Conservation (phyloP, 2,888 invertebrate species). For the Lepidochrysops patricia region DNA sequence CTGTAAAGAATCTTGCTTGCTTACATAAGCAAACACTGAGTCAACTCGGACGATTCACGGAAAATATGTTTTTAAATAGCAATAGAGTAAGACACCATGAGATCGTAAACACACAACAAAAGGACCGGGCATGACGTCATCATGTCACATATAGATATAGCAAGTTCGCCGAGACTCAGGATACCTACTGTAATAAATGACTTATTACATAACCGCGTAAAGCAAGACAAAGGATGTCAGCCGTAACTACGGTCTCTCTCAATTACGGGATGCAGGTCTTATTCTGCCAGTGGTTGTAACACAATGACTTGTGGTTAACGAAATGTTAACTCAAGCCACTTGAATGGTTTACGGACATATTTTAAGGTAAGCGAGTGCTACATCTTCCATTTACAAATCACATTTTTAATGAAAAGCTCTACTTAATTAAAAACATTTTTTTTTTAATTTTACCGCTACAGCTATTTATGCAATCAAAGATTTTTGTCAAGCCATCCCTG, state of each 20-base stretch:
- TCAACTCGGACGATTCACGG: conserved; percentile 47
- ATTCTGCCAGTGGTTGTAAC: background rate
- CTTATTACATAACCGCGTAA: background rate
- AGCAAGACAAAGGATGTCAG: background rate
- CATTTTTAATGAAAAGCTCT: background rate
- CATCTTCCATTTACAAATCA: background rate
- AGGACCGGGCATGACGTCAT: conserved; percentile 21
- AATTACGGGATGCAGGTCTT: background rate
- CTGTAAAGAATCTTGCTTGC: conserved; percentile 20
- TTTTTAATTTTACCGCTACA: too few relatives aligned
- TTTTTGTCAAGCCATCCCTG: too few relatives aligned
- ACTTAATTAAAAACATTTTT: too few relatives aligned
- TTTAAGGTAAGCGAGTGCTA: background rate
- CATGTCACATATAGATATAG: background rate
- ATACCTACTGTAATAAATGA: background rate
- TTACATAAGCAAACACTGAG: conserved; percentile 47
- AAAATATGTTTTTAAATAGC: conserved; percentile 34
- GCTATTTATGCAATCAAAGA: too few relatives aligned
- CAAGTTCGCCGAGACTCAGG: background rate
- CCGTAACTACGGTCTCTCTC: background rate
- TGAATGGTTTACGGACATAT: background rate
- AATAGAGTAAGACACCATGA: conserved; percentile 36
- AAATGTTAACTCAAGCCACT: background rate
- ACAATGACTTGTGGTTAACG: background rate
- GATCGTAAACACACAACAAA: conserved; percentile 9